Base-by-base conservation (phyloP, 2,113 vertebrate species). In the Stegastes partitus region DNA sequence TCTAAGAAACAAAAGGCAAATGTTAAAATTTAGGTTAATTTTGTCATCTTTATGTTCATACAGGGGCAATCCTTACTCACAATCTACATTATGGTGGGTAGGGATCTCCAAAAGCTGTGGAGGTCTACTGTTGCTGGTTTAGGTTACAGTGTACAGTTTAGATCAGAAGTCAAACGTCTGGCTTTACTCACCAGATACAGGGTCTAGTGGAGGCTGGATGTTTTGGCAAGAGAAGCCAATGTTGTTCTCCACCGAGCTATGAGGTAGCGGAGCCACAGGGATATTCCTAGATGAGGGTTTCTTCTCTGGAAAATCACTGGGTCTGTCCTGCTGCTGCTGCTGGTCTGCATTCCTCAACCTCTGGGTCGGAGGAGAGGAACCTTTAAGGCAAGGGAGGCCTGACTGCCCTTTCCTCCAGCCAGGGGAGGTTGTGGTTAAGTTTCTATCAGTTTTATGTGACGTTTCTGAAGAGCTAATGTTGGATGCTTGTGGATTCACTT, bases 111-210 rank as follows among this genome's bases (percentile, higher is more conserved):
- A 31, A 18, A 18, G n/a, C 6, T 19, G 45, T 49, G 16, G 45
- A 16, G 42, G 14, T 45, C 42, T 45, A 34, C 16, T 45, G 44
- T 15, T 8, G 6, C 47, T 49, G 47, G 18, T n/a, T 49, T 25
- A 57, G 19, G 6, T 34, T 34, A 34, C n/a, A n/a, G 34, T 34
- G 39, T 37, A 4, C 0, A 4, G 5, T 53, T 47, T 15, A 19
- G 0, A 56, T 51, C 28, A 62, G 6, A 15, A 47, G 23, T 10
- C 11, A 11, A 11, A 6, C 28, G 28, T 63, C 26, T 74, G 62
- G 0, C 3, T 45, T n/a, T 25, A 93, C 95, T 93, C 88, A 96
- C 96, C 95, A 81, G 79, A 59, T 75, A 34, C 51, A 47, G 34
- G 28, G 37, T 88, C 72, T 4, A 31, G 74, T 57, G 82, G 0